Base-by-base conservation (phyloP, 2,888 invertebrate species). In the Drosophila pseudotakahashii region DNA sequence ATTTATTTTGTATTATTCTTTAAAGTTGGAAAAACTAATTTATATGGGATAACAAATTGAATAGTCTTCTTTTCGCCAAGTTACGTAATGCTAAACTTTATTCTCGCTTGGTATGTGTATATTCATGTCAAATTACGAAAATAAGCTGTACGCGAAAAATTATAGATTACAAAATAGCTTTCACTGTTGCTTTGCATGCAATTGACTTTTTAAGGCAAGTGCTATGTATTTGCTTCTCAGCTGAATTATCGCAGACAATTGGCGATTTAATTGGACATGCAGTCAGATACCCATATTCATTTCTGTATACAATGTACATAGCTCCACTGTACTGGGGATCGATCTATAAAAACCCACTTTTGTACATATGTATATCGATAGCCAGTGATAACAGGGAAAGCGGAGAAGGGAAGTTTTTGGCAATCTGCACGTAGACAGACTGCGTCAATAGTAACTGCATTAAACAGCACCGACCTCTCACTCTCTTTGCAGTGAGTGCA, bases 361-460 rank as follows among this genome's bases (percentile, higher is more conserved):
- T 16, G 7, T 26, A n/a, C n/a, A n/a, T n/a, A 19, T 19, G 19
- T 19, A 26, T 26, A 26, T 26, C 26, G 13, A 13, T 44, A 23
- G 6, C 13, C 23, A 11, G 7, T 13, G 53, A 26, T 30, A 57
- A 16, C 7, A 19, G 32, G 10, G 50, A 48, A 48, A 48, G 48
- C 16, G 10, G 50, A 48, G n/a, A 48, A 48, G 48, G 63, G n/a
- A n/a, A 55, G 37, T 13, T 13, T 45, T 52, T 57, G 50, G 36
- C 60, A 62, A 51, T 74, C 69, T 70, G 74, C 19, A 19, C 19
- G 75, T 69, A 74, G 61, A 47, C 77, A 77, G 88, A 85, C 84
- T 84, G 89, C 84, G 89, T 83, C 89, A 89, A 89, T 89, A 86
- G 78, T 80, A 85, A 88, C 81, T 86, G 85, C 89, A 86, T 86